Evolutionary conservation across 2,113 vertebrate species (phyloP).

Genomic region (Nibea coibor): DNA sequence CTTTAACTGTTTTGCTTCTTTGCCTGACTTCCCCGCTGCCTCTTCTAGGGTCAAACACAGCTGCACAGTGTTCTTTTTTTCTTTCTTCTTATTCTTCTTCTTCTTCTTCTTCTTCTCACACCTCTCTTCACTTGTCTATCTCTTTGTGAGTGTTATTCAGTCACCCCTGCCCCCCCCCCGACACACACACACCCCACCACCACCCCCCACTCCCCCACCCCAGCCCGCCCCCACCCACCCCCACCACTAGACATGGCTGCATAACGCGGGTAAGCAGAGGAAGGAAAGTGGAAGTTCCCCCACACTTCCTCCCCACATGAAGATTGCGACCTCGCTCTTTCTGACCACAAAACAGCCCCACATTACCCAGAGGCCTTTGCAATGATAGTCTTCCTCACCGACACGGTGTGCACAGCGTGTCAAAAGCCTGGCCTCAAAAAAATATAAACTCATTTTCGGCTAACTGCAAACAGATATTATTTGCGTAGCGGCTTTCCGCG

Average conservation of each 20-base stretch:
- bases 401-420: slow-evolving; percentile 33
- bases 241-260: slow-evolving; percentile 58
- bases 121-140: slow-evolving; percentile 12
- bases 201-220: no score
- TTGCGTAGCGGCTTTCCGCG: background rate
- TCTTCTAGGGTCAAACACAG: slow-evolving; percentile 7
- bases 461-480: slow-evolving; percentile 3
- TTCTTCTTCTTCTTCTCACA: slow-evolving; percentile 11
- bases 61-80: slow-evolving; percentile 14
- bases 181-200: no score
- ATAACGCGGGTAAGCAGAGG: slow-evolving; percentile 69
- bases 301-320: slow-evolving; percentile 81
- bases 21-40: slow-evolving; percentile 11
- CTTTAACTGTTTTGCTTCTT: background rate
- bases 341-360: slow-evolving; percentile 81
- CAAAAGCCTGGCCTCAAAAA: slow-evolving; percentile 44
- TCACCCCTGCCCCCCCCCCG: background rate
- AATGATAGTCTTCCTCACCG: slow-evolving; percentile 57
- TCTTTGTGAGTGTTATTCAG: slow-evolving; percentile 33
- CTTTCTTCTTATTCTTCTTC: background rate
- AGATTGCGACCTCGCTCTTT: slow-evolving; percentile 73
- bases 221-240: background rate
- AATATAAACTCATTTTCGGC: slow-evolving; percentile 18
- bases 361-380: slow-evolving; percentile 81
- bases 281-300: slow-evolving; percentile 85